Evolutionary conservation across 2,113 vertebrate species (phyloP), one percentile per base, ranked within the genome.

Genomic region (Sceloporus tristichus): DNA sequence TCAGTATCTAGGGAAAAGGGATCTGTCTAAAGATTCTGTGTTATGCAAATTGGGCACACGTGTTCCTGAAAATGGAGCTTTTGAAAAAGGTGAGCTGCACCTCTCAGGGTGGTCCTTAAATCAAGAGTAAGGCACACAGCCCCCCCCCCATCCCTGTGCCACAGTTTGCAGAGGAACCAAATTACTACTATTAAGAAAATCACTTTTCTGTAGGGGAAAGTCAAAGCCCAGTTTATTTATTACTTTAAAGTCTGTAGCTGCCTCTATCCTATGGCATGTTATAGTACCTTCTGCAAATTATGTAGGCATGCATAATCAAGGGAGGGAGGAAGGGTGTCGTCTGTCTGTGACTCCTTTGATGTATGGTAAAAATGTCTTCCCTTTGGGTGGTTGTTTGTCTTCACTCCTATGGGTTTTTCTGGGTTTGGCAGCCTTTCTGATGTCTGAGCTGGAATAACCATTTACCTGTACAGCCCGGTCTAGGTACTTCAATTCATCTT

Each of bases 1-100:
- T 0, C 78, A 2, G 89, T 81, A 25, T 34, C 80, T 82, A 86
- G 91, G 91, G 91, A 76, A 40, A 81, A 86, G 84, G 66, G 79
- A 82, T 86, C 88, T 84, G 85, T 0, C 76, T 74, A 0, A n/a
- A 86, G 34, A 7, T 85, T 84, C 27, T 53, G 7, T 84, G 0
- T 42, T 16, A 85, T 38, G 76, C 56, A 18, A 81, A 9, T 0
- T 56, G 85, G 89, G 93, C 9, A 4, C 89, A 87, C 0, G 1
- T 6, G 25, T 91, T 66, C 9, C 85, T 71, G 81, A 92, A 66
- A 40, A 70, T 65, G 42, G 87, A 71, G 2, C 68, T 10, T 1
- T 56, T 2, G 40, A 68, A 70, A 70, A 87, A 91, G 86, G 13
- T 77, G 89, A 91, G 3, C 83, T 3, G 74, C 18, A 81, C 0